phyloP scores from a whole-genome alignment of 2,797 vertebrate species.

The Notamacropus eugenii region DNA sequence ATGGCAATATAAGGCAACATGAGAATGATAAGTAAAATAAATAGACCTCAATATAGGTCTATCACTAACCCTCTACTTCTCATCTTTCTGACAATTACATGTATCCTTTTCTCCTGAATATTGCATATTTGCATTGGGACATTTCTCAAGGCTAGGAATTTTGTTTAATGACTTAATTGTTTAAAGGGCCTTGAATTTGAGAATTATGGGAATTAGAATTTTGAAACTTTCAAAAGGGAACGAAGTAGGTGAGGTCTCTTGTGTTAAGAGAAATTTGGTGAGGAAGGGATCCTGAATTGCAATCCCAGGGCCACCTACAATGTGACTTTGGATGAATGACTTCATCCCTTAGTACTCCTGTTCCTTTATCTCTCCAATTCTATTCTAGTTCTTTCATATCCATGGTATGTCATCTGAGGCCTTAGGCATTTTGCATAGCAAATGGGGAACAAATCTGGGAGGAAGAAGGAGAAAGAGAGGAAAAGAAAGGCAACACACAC shows the following conservation, averaged over 20 bases:
- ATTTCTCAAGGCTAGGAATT: conserved; percentile 9
- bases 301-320: conserved; percentile 2
- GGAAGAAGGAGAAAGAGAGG: neutral
- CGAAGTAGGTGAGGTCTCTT: conserved; percentile 2
- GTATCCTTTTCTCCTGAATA: conserved; percentile 14
- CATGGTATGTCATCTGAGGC: conserved; percentile 41
- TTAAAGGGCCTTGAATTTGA: conserved; percentile 1
- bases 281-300: conserved; percentile 20
- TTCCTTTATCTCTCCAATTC: conserved; percentile 39
- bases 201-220: conserved; percentile 11
- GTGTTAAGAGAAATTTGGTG: conserved; percentile 42
- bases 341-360: conserved; percentile 46
- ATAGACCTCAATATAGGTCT: neutral
- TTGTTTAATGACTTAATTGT: neutral
- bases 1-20: neutral
- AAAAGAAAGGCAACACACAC: neutral
- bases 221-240: neutral
- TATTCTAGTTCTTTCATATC: conserved; percentile 43
- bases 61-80: neutral
- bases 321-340: conserved; percentile 51
- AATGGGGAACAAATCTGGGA: conserved; percentile 43
- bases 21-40: conserved; percentile 34
- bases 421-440: conserved; percentile 27
- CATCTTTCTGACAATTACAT: neutral
- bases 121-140: neutral